Percentiles rank a stretch among this genome's conserved stretches.
Evolutionary conservation across 2,797 vertebrate species (phyloP).

Genomic region (Argentina silus): DNA sequence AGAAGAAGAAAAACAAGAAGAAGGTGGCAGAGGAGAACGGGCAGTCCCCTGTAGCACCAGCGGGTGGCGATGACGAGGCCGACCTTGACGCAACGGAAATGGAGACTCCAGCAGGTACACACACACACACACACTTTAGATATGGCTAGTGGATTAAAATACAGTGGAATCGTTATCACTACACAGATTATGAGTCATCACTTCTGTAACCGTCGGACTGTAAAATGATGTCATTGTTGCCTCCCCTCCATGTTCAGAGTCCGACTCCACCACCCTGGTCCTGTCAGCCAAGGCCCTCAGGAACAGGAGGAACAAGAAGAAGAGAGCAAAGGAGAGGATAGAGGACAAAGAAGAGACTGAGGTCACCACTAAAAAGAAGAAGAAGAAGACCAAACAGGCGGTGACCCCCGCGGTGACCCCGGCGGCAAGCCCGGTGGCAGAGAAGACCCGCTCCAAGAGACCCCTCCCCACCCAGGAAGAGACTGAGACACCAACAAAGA

Average conservation of each 20-base stretch:
- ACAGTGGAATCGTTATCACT: neutral
- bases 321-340: neutral
- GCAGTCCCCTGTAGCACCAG: neutral
- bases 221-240: neutral
- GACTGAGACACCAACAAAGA: neutral
- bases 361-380: neutral
- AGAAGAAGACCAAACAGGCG: neutral
- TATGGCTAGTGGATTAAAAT: neutral
- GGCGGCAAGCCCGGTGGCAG: neutral
- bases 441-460: neutral
- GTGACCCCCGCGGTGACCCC: neutral
- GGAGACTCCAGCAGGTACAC: neutral
- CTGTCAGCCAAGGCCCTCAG: neutral
- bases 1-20: neutral
- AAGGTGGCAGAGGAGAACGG: neutral
- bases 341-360: neutral
- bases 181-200: neutral
- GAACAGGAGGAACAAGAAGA: neutral
- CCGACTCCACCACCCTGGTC: neutral
- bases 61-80: neutral
- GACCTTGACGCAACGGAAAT: neutral
- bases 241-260: neutral
- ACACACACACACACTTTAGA: neutral
- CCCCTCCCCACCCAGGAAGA: conserved; percentile 3
- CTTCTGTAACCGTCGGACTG: neutral